Evolutionary conservation across 2,888 invertebrate genomes (phyloP), one percentile per base, ranked within the genome.

Genomic region (Mesorhabditis spiculigera): DNA sequence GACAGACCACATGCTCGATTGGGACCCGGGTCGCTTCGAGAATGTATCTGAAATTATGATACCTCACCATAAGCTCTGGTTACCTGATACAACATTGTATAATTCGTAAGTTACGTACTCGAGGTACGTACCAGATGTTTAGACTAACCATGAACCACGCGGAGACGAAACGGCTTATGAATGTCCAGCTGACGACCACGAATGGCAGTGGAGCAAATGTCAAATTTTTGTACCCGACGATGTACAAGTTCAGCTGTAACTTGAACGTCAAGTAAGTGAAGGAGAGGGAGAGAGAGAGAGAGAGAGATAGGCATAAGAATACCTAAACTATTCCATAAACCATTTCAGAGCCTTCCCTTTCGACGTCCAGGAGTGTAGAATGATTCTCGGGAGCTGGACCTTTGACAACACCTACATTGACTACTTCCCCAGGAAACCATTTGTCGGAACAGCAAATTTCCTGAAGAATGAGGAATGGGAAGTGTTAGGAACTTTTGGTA

Each of bases 391-490:
- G 5, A 78, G 78, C 65, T 82, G 82, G 82, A 81, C 81, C 4
- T 80, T 80, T 68, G 82, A 83, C 71, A 82, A 81, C 69, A 79
- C 76, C 28, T 74, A 75, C 64, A 83, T 83, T 43, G 82, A 83
- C 73, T 83, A 83, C 73, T 78, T 77, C 63, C 71, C 78, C 6
- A 69, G 75, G 65, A 81, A 81, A 5, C 73, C 71, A 16, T 78
- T 78, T 6, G 79, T 82, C 58, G 81, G 81, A 16, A 81, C 78
- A 0, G 64, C 72, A n/a, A 77, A 82, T 70, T 82, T 81, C 71
- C 76, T 83, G 13, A 78, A 79, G 44, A 82, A 83, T 68, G 82
- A 82, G 66, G 83, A 81, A 44, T 83, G 83, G 83, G 73, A 78
- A 69, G 78, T 83, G 4, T 65, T 81, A 5, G 73, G 76, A 13